Evolutionary conservation across 2,113 vertebrate species (phyloP).

Genomic region (Ophthalmolycus amberensis): DNA sequence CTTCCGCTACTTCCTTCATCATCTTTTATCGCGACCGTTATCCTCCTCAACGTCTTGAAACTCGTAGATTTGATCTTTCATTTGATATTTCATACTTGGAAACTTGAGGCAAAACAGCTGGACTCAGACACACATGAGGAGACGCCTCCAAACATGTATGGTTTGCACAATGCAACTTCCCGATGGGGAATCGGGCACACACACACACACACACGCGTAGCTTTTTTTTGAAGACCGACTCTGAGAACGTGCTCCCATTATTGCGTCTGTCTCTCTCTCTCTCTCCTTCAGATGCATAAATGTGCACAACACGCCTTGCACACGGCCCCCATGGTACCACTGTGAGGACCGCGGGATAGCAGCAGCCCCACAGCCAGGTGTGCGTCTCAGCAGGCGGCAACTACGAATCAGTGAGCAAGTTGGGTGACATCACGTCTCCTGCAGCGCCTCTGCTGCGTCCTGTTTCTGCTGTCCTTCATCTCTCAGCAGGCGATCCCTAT

Average conservation of each 20-base stretch:
- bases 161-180: too few species aligned
- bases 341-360: constrained; percentile 20
- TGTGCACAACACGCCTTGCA: not conserved
- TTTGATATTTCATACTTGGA: too few species aligned
- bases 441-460: constrained; percentile 46
- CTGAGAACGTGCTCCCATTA: not conserved
- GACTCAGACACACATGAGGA: too few species aligned
- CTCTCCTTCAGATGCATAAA: constrained; percentile 6
- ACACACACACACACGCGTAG: too few species aligned
- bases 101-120: too few species aligned
- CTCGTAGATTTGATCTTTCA: constrained; percentile 41
- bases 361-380: constrained; percentile 60
- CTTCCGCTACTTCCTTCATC: constrained; percentile 36
- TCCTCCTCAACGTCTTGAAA: constrained; percentile 11
- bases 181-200: too few species aligned
- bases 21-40: constrained; percentile 7
- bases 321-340: constrained; percentile 2
- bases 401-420: constrained; percentile 59
- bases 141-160: too few species aligned
- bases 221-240: too few species aligned
- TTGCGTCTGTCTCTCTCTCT: not conserved
- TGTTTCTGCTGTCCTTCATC: constrained; percentile 68
- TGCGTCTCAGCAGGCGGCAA: constrained; percentile 53
- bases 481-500: constrained; percentile 56
- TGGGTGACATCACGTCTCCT: constrained; percentile 56